phyloP scores from a whole-genome alignment of 2,888 invertebrate genomes.

The Tanaodytes sp. region DNA sequence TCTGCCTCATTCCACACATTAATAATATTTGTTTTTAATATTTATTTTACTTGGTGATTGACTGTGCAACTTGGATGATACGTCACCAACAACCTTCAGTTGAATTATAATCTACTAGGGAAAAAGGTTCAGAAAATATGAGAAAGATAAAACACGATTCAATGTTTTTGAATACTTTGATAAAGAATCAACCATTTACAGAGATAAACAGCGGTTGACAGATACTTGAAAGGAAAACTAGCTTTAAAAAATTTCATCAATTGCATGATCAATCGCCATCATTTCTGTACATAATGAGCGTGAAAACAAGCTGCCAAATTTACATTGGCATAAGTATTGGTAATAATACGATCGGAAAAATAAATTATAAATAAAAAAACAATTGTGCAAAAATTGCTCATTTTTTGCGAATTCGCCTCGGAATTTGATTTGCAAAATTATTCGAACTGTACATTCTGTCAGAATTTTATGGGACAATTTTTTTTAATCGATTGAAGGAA shows the following conservation, averaged over 20 bases:
- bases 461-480: conserved; percentile 18
- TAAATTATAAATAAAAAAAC: conserved; percentile 8
- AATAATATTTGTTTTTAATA: conserved; percentile 13
- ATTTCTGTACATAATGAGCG: conserved; percentile 33
- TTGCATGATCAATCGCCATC: conserved; percentile 26
- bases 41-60: conserved; percentile 28
- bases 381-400: neutral
- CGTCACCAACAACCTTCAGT: no score
- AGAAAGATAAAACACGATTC: no score
- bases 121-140: no score
- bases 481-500: conserved; percentile 22
- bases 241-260: no score
- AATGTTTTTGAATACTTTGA: no score
- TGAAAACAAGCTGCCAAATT: conserved; percentile 34
- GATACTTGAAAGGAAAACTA: no score
- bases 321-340: conserved; percentile 27
- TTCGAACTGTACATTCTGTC: conserved; percentile 1
- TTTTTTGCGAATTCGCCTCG: neutral
- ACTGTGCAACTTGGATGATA: conserved; percentile 19
- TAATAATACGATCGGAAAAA: conserved; percentile 16
- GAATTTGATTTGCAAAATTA: conserved; percentile 1
- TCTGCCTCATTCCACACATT: conserved; percentile 16
- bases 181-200: no score
- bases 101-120: no score
- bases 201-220: no score